Base-by-base conservation (phyloP, 2,113 vertebrate genomes). In the Neolamprologus longior region DNA sequence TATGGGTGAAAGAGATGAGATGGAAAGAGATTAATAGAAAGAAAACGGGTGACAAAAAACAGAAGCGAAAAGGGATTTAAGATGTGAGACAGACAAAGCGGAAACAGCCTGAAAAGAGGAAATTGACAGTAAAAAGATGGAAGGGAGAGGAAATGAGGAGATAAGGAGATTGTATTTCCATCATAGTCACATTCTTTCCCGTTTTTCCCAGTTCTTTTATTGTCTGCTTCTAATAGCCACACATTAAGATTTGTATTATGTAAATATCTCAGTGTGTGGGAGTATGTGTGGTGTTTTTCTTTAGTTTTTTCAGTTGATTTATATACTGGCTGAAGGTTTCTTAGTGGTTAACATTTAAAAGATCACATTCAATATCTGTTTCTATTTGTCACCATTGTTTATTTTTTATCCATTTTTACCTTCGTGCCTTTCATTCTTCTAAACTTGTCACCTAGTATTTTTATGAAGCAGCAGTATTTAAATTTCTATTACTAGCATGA, bases 121-220 rank as follows among this genome's bases (percentile, higher is more conserved):
- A 66, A 87, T 89, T 50, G 33, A 58, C 28, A 35, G 21, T 85
- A 82, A 83, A 83, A 81, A 81, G n/a, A 73, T 81, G 21, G 63
- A 68, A 57, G 53, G 42, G 24, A 42, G 12, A 83, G 83, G 26
- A 86, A 80, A 87, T 89, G 54, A 58, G 61, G 50, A 86, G 82
- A 89, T 87, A 81, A 90, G 17, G 15, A 66, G 73, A 81, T 89
- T 80, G 80, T 80, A 58, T 68, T 80, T 87, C 26, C 52, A 89
- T 61, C 50, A 40, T 42, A 21, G 54, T 84, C 33, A 86, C 50
- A 42, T 58, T 76, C 61, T 52, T 66, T 33, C 40, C 42, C 10
- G 1, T 82, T 4, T 78, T 86, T 87, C 12, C 47, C 40, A 50
- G 26, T 47, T 50, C 3, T 31, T 17, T 37, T 33, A 17, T 58